Percentiles rank a stretch among this genome's conserved stretches.
phyloP scores from a whole-genome alignment of 2,888 invertebrate genomes.

The Acholoe squamosa region DNA sequence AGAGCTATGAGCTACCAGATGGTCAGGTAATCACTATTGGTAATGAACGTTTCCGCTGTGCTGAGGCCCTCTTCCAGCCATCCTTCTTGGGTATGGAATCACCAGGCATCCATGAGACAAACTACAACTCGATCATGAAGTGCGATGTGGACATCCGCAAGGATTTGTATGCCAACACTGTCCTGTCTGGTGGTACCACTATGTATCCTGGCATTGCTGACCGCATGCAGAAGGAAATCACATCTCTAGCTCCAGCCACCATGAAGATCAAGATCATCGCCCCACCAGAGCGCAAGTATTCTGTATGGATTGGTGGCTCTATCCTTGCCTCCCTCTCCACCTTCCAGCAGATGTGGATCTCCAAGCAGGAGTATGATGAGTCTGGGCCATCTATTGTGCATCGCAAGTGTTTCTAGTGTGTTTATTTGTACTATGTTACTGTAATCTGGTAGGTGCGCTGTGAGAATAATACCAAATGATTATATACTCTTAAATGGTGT shows the following conservation, averaged over 20 bases:
- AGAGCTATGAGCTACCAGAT: constrained; percentile 82
- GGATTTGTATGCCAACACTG: constrained; percentile 76
- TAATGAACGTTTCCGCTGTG: constrained; percentile 80
- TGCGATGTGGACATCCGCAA: constrained; percentile 75
- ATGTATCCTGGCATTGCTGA: constrained; percentile 90
- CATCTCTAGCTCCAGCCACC: constrained; percentile 66
- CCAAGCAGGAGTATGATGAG: constrained; percentile 77
- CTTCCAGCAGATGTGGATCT: constrained; percentile 81
- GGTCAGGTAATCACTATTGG: constrained; percentile 82
- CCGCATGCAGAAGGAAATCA: constrained; percentile 58
- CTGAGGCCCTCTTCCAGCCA: constrained; percentile 81
- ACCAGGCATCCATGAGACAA: constrained; percentile 79
- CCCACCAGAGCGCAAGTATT: constrained; percentile 70
- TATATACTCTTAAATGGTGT: background rate
- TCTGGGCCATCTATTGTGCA: constrained; percentile 56
- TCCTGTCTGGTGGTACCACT: constrained; percentile 90
- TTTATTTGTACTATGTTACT: background rate
- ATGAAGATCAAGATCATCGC: constrained; percentile 69
- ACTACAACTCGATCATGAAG: constrained; percentile 81
- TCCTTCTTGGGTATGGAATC: constrained; percentile 80
- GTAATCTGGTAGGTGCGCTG: background rate
- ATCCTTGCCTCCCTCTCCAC: constrained; percentile 76
- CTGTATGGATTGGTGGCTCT: constrained; percentile 88
- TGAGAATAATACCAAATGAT: background rate
- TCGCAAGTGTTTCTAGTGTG: constrained; percentile 58